These are phyloP conservation scores for Parnassius mnemosyne DNA, from an alignment of 2,888 invertebrate species.

Conservation along the genomic window DNA sequence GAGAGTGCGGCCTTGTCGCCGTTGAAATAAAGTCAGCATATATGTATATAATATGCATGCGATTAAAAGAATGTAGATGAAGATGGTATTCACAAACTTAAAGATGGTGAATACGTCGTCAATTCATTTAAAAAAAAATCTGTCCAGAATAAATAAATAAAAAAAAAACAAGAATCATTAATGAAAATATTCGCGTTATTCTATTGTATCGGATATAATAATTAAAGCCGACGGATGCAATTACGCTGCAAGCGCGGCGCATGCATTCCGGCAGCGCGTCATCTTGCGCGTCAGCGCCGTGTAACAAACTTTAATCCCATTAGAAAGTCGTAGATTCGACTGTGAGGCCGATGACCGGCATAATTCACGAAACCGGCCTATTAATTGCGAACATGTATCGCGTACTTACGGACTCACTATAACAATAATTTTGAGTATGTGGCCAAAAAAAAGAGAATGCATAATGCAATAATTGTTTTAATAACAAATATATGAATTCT, in stretches of 20 bases:
- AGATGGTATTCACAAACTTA: no score
- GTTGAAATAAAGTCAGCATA: no score
- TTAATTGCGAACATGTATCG: constrained; percentile 52
- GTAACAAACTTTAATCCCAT: constrained; percentile 61
- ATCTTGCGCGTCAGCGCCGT: constrained; percentile 46
- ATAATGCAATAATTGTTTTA: no score
- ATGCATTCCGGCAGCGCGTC: constrained; percentile 48
- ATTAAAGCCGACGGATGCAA: constrained; percentile 48
- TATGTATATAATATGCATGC: no score
- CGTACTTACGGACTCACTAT: constrained; percentile 28
- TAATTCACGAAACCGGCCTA: constrained; percentile 59
- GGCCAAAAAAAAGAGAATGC: no score
- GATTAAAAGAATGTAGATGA: no score
- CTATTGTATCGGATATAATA: constrained; percentile 45
- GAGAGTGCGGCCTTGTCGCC: no score
- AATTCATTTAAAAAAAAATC: background rate
- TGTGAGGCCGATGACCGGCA: constrained; percentile 61
- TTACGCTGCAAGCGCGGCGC: constrained; percentile 41
- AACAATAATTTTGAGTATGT: no score
- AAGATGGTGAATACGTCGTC: no score
- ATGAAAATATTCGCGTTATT: constrained; percentile 25
- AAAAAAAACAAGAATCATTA: constrained; percentile 12
- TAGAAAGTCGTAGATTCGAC: constrained; percentile 75
- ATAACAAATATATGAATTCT: no score
- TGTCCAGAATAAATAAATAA: constrained; percentile 18